These are phyloP conservation scores for Anarrhichthys ocellatus DNA, from an alignment of 2,113 vertebrate genomes.

Conservation along the genomic window DNA sequence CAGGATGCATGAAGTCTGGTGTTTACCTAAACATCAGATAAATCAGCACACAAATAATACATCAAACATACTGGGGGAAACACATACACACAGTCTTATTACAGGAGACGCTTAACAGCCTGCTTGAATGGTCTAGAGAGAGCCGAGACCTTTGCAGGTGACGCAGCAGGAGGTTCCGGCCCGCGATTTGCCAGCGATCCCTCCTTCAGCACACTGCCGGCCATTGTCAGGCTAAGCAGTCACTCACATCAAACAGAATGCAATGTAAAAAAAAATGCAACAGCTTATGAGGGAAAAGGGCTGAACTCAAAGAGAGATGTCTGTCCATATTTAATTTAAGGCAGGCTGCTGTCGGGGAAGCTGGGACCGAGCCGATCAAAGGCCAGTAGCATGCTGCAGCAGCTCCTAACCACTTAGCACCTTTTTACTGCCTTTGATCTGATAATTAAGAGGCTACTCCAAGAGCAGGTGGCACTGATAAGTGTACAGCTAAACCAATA, in stretches of 20 bases:
- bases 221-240: constrained; percentile 61
- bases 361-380: constrained; percentile 84
- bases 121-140: constrained; percentile 59
- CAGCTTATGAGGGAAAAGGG: constrained; percentile 64
- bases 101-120: constrained; percentile 56
- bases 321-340: constrained; percentile 79
- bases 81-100: constrained; percentile 53
- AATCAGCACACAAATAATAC: constrained; percentile 71
- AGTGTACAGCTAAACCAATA: constrained; percentile 71
- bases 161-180: constrained; percentile 56
- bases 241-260: constrained; percentile 75
- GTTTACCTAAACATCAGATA: constrained; percentile 67
- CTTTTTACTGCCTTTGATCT: constrained; percentile 84
- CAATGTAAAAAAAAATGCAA: constrained; percentile 53
- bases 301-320: constrained; percentile 70
- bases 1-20: constrained; percentile 41
- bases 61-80: constrained; percentile 59
- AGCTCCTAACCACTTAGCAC: constrained; percentile 82
- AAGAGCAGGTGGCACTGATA: constrained; percentile 84
- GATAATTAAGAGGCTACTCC: constrained; percentile 83
- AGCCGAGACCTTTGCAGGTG: constrained; percentile 73
- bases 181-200: constrained; percentile 56
- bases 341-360: constrained; percentile 65
- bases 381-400: constrained; percentile 73
- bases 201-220: constrained; percentile 35